Percentiles rank a stretch among this genome's conserved stretches.
Conservation (phyloP, 2,888 invertebrate species). For the Drosophila monieri region DNA sequence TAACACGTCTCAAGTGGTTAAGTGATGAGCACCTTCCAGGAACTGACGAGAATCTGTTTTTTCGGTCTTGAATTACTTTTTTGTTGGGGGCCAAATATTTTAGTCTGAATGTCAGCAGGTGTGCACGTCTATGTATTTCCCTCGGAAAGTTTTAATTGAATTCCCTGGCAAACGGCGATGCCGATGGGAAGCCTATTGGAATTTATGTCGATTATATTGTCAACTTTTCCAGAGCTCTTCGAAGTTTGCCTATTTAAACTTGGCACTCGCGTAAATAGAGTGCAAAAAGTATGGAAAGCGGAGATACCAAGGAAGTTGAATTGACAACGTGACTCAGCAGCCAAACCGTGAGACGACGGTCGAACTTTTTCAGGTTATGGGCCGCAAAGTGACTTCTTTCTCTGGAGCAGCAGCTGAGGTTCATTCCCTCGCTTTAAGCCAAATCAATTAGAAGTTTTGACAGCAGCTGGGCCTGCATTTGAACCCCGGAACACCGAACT, state of each 20-base stretch:
- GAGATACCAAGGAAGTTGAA: slow-evolving; percentile 51
- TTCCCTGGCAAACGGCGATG: slow-evolving; percentile 40
- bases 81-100: slow-evolving; percentile 10
- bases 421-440: slow-evolving; percentile 51
- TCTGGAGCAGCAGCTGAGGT: slow-evolving; percentile 46
- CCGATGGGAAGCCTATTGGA: slow-evolving; percentile 66
- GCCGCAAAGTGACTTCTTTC: slow-evolving; percentile 35
- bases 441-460: slow-evolving; percentile 78
- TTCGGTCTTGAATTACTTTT: slow-evolving; percentile 5
- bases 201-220: slow-evolving; percentile 78
- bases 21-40: slow-evolving; percentile 36
- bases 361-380: slow-evolving; percentile 62
- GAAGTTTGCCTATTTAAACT: slow-evolving; percentile 76
- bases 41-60: slow-evolving; percentile 17
- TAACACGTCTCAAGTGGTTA: slow-evolving; percentile 51
- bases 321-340: slow-evolving; percentile 74
- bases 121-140: slow-evolving; percentile 36
- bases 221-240: slow-evolving; percentile 59
- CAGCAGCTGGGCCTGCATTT: slow-evolving; percentile 55
- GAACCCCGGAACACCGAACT: slow-evolving; percentile 15
- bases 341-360: slow-evolving; percentile 39
- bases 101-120: slow-evolving; percentile 8
- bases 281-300: slow-evolving; percentile 42
- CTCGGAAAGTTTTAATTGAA: slow-evolving; percentile 72
- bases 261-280: slow-evolving; percentile 63